Base-by-base conservation (phyloP, 2,888 invertebrate species). In the Trichacis sp. region DNA sequence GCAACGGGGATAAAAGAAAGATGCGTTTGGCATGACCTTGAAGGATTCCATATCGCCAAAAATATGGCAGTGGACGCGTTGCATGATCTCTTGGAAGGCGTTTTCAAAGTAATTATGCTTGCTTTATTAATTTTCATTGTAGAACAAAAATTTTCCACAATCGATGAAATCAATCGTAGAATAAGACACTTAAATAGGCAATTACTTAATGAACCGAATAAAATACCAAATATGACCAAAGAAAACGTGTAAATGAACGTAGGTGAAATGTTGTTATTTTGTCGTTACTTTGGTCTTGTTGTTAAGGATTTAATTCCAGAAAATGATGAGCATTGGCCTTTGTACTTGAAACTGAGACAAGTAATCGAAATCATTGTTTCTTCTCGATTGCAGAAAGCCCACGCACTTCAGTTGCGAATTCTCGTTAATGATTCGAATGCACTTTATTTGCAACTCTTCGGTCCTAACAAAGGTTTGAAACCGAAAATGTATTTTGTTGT, bases 61-160 rank as follows among this genome's bases (percentile, higher is more conserved):
- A 68, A 71, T 36, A 4, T 18, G 1, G 43, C 52, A 12, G 52
- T 53, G 12, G 69, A 70, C 46, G 19, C 60, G 15, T 65, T 72
- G 64, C 72, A 73, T 54, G 68, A 72, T 53, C 9, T 65, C 2
- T 36, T 42, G 1, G 66, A 69, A 57, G 69, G 71, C 3, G 59
- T 49, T 5, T 61, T 40, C 30, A n/a, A n/a, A n/a, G n/a, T n/a
- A n/a, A n/a, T n/a, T n/a, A n/a, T n/a, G n/a, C 30, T 51, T 14
- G 68, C 69, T 51, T 49, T 52, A 19, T 50, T 71, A 46, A n/a
- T 4, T 14, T 5, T 1, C 2, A 19, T 59, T 33, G 19, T 52
- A 14, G 42, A 59, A 17, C 1, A 52, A 2, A 47, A 52, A n/a
- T 50, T 58, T 19, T 29, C 43, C 14, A 24, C 57, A 12, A 15